phyloP scores from a whole-genome alignment of 2,797 vertebrate genomes.

The Hafferia zeledoni region DNA sequence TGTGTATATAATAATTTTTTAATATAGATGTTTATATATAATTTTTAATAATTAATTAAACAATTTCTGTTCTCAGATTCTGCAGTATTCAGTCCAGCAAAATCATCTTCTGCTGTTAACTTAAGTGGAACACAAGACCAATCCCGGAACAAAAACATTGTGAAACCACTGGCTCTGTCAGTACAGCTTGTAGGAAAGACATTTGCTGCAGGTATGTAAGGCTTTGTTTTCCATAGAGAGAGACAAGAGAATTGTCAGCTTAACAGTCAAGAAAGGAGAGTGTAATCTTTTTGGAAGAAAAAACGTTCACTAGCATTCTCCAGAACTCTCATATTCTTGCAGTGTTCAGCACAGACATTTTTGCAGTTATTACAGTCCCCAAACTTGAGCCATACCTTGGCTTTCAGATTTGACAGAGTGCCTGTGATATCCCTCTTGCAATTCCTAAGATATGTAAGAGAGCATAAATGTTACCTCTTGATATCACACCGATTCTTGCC shows the following conservation, averaged over 20 bases:
- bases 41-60: slow-evolving; percentile 12
- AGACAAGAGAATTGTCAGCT: neutral
- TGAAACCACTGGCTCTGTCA: slow-evolving; percentile 89
- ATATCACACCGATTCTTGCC: neutral
- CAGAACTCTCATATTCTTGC: neutral
- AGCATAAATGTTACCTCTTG: neutral
- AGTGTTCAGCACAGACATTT: neutral
- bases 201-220: slow-evolving; percentile 89
- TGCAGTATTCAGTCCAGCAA: slow-evolving; percentile 80
- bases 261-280: neutral
- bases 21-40: neutral
- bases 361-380: neutral
- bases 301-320: neutral
- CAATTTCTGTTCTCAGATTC: slow-evolving; percentile 82
- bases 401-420: neutral
- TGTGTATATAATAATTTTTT: neutral
- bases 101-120: slow-evolving; percentile 81
- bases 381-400: neutral
- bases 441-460: neutral
- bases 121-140: slow-evolving; percentile 88
- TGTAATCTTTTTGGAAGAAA: neutral
- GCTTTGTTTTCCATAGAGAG: slow-evolving; percentile 18
- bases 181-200: slow-evolving; percentile 86
- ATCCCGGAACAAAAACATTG: slow-evolving; percentile 83
- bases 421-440: neutral